Evolutionary conservation across 2,888 invertebrate genomes (phyloP).

Genomic region (Dilophus febrilis): DNA sequence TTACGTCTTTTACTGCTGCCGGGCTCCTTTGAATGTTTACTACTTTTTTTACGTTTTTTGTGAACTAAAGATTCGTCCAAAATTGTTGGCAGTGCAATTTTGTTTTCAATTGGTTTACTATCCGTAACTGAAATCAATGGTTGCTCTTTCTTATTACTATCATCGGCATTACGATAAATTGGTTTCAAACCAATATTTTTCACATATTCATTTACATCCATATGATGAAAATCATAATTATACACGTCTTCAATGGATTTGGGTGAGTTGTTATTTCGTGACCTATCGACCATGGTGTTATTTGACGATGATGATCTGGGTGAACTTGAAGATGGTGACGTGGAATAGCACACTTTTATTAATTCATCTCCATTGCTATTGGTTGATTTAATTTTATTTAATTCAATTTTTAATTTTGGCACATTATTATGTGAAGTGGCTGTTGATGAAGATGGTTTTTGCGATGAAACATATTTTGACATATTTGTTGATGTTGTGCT

Average conservation of each 20-base stretch:
- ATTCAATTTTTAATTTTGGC: slow-evolving; percentile 25
- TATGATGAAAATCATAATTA: slow-evolving; percentile 9
- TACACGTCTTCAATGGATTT: too few relatives aligned
- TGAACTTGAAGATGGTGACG: too few relatives aligned
- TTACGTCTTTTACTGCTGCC: slow-evolving; percentile 32
- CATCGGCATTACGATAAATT: slow-evolving; percentile 18
- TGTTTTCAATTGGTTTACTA: slow-evolving; percentile 17
- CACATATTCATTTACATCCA: slow-evolving; percentile 27
- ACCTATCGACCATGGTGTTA: too few relatives aligned
- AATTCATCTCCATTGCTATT: not conserved
- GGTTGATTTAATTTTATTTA: slow-evolving; percentile 23
- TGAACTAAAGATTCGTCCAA: slow-evolving; percentile 27
- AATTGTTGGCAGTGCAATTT: slow-evolving; percentile 17
- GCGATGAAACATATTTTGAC: too few relatives aligned
- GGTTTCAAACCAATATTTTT: slow-evolving; percentile 28
- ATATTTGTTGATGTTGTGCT: too few relatives aligned
- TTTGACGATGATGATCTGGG: too few relatives aligned
- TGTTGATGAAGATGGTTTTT: too few relatives aligned
- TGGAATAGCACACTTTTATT: slow-evolving; percentile 13
- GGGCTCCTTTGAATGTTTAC: slow-evolving; percentile 36
- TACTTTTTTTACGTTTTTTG: slow-evolving; percentile 36
- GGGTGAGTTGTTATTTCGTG: too few relatives aligned
- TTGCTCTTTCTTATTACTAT: slow-evolving; percentile 5
- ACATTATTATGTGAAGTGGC: slow-evolving; percentile 11
- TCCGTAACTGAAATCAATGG: slow-evolving; percentile 14